A percentile compares a stretch with the other conserved stretches of the same genome.
Evolutionary conservation across 2,888 invertebrate species (phyloP).

Genomic region (Halictus quadricinctus): DNA sequence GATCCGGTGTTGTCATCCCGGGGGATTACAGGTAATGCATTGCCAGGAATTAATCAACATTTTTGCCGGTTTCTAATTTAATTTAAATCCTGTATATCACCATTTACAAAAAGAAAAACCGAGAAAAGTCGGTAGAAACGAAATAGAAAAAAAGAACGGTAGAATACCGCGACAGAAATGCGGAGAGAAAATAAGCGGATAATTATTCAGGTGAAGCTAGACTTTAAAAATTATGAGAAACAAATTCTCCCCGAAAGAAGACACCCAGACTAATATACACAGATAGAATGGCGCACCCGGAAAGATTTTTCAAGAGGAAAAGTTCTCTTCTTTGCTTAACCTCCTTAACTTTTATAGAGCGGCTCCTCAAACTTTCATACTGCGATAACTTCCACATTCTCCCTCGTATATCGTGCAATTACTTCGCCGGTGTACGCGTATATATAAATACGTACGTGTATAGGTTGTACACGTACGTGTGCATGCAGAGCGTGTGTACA

Average conservation of each 20-base stretch:
- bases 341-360: conserved; percentile 63
- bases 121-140: neutral
- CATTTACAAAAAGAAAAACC: neutral
- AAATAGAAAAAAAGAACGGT: neutral
- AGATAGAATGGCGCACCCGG: conserved; percentile 26
- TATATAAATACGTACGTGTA: neutral
- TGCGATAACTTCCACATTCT: conserved; percentile 56
- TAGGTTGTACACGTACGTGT: neutral
- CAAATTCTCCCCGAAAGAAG: conserved; percentile 42
- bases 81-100: neutral
- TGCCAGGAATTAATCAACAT: conserved; percentile 50
- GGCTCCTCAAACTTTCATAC: conserved; percentile 49
- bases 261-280: conserved; percentile 47
- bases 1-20: conserved; percentile 54
- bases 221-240: conserved; percentile 50
- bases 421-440: conserved; percentile 27
- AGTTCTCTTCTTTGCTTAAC: conserved; percentile 61
- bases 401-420: conserved; percentile 48
- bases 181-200: conserved; percentile 23
- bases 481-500: neutral
- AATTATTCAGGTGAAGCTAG: conserved; percentile 42
- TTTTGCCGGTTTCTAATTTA: conserved; percentile 26
- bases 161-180: neutral
- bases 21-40: conserved; percentile 62
- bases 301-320: conserved; percentile 53